Evolutionary conservation across 2,797 vertebrate species (phyloP).

Genomic region (Setipinna tenuifilis): DNA sequence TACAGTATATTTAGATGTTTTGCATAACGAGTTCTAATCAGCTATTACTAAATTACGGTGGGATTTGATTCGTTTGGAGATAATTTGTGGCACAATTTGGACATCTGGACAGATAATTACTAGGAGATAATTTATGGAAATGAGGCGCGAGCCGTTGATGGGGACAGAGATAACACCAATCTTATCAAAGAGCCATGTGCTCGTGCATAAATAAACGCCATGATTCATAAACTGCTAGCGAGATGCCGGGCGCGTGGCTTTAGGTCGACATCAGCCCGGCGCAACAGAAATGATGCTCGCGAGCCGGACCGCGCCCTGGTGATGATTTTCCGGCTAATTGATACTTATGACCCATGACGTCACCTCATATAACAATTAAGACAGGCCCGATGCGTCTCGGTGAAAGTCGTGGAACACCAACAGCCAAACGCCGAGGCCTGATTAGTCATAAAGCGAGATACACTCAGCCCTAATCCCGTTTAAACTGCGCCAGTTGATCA

Average conservation of each 20-base stretch:
- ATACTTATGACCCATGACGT: neutral
- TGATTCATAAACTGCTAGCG: constrained; percentile 49
- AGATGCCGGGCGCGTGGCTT: constrained; percentile 55
- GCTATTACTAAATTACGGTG: constrained; percentile 95
- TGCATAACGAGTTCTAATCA: constrained; percentile 85
- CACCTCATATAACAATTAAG: constrained; percentile 24
- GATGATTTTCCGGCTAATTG: constrained; percentile 35
- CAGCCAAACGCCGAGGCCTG: constrained; percentile 28
- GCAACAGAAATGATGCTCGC: constrained; percentile 12
- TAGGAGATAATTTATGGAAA: constrained; percentile 92
- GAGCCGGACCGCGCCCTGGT: constrained; percentile 1
- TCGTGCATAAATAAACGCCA: constrained; percentile 72
- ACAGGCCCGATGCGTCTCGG: neutral
- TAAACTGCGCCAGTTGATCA: constrained; percentile 48
- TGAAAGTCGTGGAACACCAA: constrained; percentile 12
- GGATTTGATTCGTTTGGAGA: constrained; percentile 85
- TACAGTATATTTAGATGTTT: constrained; percentile 78
- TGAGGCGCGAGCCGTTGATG: constrained; percentile 78
- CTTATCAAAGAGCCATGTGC: constrained; percentile 70
- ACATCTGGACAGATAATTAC: constrained; percentile 95
- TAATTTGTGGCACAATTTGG: constrained; percentile 87
- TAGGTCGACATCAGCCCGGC: neutral
- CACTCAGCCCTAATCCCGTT: constrained; percentile 44
- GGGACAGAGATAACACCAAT: constrained; percentile 65
- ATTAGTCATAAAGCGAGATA: constrained; percentile 46